Percentiles rank a stretch among this genome's conserved stretches.
These are phyloP conservation scores for Ephestia elutella DNA, from an alignment of 1,140 invertebrate genomes.

Conservation along the genomic window DNA sequence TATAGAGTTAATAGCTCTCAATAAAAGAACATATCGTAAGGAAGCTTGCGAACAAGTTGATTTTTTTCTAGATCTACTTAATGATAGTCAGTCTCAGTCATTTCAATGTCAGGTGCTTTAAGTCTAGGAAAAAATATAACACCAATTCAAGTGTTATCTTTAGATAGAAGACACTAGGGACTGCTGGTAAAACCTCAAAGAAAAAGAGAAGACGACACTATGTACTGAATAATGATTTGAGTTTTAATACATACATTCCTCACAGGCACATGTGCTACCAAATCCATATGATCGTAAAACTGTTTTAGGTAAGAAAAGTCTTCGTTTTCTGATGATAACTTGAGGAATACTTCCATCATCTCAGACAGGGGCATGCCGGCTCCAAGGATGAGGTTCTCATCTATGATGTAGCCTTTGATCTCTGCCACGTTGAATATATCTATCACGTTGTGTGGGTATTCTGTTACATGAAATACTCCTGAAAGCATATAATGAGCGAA, in stretches of 20 bases:
- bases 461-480: slow-evolving; percentile 61
- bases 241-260: slow-evolving; percentile 72
- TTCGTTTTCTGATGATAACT: slow-evolving; percentile 67
- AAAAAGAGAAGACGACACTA: too few species aligned
- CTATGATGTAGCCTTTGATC: slow-evolving; percentile 75
- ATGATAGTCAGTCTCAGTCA: too few species aligned
- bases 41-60: too few species aligned
- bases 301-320: slow-evolving; percentile 67
- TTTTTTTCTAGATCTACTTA: too few species aligned
- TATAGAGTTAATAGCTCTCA: too few species aligned
- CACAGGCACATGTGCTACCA: slow-evolving; percentile 83
- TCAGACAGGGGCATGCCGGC: slow-evolving; percentile 79
- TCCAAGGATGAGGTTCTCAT: slow-evolving; percentile 76
- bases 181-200: too few species aligned
- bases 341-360: slow-evolving; percentile 78
- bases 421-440: slow-evolving; percentile 82
- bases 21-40: too few species aligned
- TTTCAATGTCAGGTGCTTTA: too few species aligned
- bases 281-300: slow-evolving; percentile 76
- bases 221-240: too few species aligned
- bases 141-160: too few species aligned
- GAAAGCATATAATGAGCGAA: slow-evolving; percentile 12
- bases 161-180: too few species aligned
- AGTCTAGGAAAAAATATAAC: too few species aligned
- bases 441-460: slow-evolving; percentile 76